Base-by-base conservation (phyloP, 2,888 invertebrate species). In the Heterodera filipjevi region DNA sequence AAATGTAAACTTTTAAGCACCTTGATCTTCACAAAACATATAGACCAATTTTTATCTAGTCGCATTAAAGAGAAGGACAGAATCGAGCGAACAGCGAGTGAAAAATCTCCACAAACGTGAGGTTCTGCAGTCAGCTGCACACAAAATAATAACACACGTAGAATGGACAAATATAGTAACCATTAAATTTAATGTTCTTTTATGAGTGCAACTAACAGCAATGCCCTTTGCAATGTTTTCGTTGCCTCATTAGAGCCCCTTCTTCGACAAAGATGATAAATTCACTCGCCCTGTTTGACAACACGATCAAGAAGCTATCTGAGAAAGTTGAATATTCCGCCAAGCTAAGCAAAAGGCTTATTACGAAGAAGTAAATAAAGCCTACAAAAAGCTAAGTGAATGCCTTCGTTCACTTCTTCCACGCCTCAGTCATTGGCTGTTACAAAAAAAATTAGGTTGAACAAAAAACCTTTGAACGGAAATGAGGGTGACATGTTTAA, bases 71-170 rank as follows among this genome's bases (percentile, higher is more conserved):
- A 99, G 89, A 99, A 92, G 92, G 99, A 99, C 82, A 99, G 91
- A 71, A 99, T 92, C n/a, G n/a, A n/a, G n/a, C n/a, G n/a, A n/a
- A n/a, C n/a, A n/a, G n/a, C n/a, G n/a, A n/a, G n/a, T n/a, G n/a
- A n/a, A n/a, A n/a, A 89, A 99, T 99, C 91, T 99, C 99, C 85
- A 99, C n/a, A n/a, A n/a, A n/a, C n/a, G n/a, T n/a, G 91, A 0
- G 99, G 99, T 89, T 96, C 95, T 0, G 98, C 94, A 91, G n/a
- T 99, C 99, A 0, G 98, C 99, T 10, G 99, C 94, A n/a, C n/a
- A n/a, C 95, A 99, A 95, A 3, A 99, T 95, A 85, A 99, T 95
- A 87, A 99, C 95, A 91, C 81, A 44, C n/a, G n/a, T n/a, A 59
- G 80, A 39, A 27, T 75, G 6, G 12, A 39, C 8, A 12, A 39